These are phyloP conservation scores for Muschampia plurimacula DNA, from an alignment of 2,888 invertebrate genomes.

Conservation along the genomic window DNA sequence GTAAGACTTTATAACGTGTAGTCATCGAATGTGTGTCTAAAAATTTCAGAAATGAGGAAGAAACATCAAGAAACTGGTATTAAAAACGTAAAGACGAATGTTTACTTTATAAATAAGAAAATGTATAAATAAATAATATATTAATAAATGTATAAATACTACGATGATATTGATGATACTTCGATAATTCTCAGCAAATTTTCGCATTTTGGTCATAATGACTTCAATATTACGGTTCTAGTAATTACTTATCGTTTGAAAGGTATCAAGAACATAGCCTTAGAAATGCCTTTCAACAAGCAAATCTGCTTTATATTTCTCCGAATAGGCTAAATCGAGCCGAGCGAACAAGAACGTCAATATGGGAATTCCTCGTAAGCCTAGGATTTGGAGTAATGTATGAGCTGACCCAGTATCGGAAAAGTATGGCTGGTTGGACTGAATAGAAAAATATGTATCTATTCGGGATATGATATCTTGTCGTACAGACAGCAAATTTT, in stretches of 20 bases:
- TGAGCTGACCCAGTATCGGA: constrained; percentile 18
- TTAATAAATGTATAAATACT: too few species aligned
- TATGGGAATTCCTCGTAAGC: constrained; percentile 39
- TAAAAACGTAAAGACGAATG: too few species aligned
- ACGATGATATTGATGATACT: too few species aligned
- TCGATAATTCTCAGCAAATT: too few species aligned
- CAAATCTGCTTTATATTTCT: constrained; percentile 33
- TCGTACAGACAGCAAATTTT: too few species aligned
- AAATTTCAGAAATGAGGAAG: too few species aligned
- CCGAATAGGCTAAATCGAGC: constrained; percentile 19
- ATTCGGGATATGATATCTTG: constrained; percentile 8
- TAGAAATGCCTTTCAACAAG: constrained; percentile 9
- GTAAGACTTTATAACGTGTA: too few species aligned
- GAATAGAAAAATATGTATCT: constrained; percentile 16
- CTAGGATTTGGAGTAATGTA: constrained; percentile 36
- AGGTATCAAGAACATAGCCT: not conserved
- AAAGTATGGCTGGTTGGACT: constrained; percentile 23
- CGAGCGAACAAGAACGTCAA: constrained; percentile 33
- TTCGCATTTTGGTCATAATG: not conserved
- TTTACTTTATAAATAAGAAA: too few species aligned
- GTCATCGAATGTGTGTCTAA: too few species aligned
- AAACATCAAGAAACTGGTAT: too few species aligned
- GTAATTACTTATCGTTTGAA: not conserved
- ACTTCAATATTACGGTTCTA: not conserved
- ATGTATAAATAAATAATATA: too few species aligned